Evolutionary conservation across 2,797 vertebrate genomes (phyloP).

Genomic region (Cyprinella venusta): DNA sequence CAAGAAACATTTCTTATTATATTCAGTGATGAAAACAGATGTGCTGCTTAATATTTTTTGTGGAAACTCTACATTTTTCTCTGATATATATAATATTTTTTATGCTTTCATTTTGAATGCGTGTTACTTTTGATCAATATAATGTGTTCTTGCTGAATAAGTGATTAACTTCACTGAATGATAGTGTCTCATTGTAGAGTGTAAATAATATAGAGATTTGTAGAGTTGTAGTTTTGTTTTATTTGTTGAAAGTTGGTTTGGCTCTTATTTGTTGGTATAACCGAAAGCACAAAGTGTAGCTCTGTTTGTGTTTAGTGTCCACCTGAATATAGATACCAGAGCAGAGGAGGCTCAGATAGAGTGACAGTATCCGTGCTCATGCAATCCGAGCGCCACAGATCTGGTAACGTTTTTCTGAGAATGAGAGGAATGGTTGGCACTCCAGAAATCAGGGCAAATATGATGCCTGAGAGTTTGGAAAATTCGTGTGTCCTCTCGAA

Average conservation of each 20-base stretch:
- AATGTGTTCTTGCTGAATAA: neutral
- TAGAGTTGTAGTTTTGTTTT: neutral
- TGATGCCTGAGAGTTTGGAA: constrained; percentile 23
- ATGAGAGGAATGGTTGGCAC: constrained; percentile 26
- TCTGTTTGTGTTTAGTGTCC: constrained; percentile 26
- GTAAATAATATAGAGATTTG: neutral
- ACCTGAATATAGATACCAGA: constrained; percentile 25
- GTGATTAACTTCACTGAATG: neutral
- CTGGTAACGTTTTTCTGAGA: constrained; percentile 42
- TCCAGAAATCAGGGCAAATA: constrained; percentile 12
- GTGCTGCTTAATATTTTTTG: neutral
- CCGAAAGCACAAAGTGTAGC: neutral
- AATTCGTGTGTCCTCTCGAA: constrained; percentile 12
- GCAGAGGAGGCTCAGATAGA: constrained; percentile 17
- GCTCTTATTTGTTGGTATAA: constrained; percentile 11
- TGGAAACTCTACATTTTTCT: neutral
- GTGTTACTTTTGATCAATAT: neutral
- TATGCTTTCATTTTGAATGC: neutral
- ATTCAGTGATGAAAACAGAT: no score
- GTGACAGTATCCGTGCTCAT: constrained; percentile 5
- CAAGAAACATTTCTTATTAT: neutral
- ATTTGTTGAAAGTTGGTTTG: neutral
- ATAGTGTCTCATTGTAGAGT: neutral
- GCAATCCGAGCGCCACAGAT: constrained; percentile 32
- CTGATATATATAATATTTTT: neutral